A percentile compares a stretch with the other conserved stretches of the same genome.
phyloP scores from a whole-genome alignment of 2,797 vertebrate genomes.

The Thripadectes ignobilis region DNA sequence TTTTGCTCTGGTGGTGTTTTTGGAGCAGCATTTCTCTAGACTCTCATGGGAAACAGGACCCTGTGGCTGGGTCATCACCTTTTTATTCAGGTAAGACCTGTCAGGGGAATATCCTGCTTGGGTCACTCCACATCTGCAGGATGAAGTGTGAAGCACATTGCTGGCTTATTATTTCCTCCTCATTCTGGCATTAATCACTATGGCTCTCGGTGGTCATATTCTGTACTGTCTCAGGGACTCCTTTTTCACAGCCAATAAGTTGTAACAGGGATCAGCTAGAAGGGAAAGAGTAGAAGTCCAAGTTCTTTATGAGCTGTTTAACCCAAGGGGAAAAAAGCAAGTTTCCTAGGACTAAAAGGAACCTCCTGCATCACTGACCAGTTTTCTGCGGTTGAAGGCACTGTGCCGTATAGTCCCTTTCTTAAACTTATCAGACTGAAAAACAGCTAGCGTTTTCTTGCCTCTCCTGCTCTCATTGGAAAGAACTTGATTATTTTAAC shows the following conservation, averaged over 20 bases:
- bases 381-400: conserved; percentile 4
- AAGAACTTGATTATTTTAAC: background rate
- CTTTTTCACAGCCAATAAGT: conserved; percentile 57
- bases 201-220: conserved; percentile 31
- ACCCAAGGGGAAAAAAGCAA: background rate
- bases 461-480: background rate
- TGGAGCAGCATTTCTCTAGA: background rate
- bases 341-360: background rate
- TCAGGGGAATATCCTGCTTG: background rate
- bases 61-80: background rate
- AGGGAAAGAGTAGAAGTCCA: conserved; percentile 27
- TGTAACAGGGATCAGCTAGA: conserved; percentile 46
- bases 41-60: background rate
- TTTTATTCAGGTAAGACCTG: background rate
- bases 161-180: conserved; percentile 39
- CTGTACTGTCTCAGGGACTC: conserved; percentile 40
- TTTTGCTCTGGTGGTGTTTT: background rate
- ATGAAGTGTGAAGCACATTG: background rate
- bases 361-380: background rate
- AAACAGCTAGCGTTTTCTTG: background rate
- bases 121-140: background rate
- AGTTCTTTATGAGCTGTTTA: conserved; percentile 58
- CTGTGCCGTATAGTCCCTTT: background rate
- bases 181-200: conserved; percentile 13
- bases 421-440: background rate